Base-by-base conservation (phyloP, 1,140 invertebrate species). In the Sinonovacula constricta region DNA sequence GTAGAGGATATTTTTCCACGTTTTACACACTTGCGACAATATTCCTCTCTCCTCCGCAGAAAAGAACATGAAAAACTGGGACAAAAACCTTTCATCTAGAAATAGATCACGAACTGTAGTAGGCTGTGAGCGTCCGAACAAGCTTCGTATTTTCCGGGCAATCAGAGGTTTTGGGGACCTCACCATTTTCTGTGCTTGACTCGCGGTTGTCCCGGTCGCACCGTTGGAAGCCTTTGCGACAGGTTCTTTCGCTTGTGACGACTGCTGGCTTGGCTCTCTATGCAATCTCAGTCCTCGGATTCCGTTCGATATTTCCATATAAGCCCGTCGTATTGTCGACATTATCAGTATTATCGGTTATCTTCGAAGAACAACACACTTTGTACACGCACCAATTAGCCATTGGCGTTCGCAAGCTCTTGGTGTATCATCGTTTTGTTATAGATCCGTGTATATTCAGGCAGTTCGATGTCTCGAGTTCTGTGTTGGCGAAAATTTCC, bases 1-100 rank as follows among this genome's bases (percentile, higher is more conserved):
- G 88, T 98, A 98, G 28, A 98, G 91, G 62, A 97, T 92, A 84
- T 97, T 95, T 71, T 96, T 93, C 97, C 97, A 98, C 88, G 94
- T 93, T 76, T 93, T 93, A 91, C 96, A 97, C 39, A 95, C 94
- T 84, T 91, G 90, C 22, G 96, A 95, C 80, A 98, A 92, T 5
- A 93, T 91, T 53, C 95, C 93, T 75, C 96, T 92, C 82, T 98
- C 97, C 54, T 92, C 93, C 0, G 95, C 92, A 53, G 93, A 94
- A 88, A 98, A 97, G 87, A 97, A 97, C 18, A 94, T 92, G 91
- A 98, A 97, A 91, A 98, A 96, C 78, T 93, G 93, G 28, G 93
- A 93, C 12, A 98, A 93, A 90, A 98, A 98, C 76, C 94, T 92
- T 77, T 97, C 96, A 86, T 98, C 96, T 79, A 94, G 91, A 84